Evolutionary conservation across 1,140 invertebrate genomes (phyloP).

Genomic region (Paramacrobiotus metropolitanus): DNA sequence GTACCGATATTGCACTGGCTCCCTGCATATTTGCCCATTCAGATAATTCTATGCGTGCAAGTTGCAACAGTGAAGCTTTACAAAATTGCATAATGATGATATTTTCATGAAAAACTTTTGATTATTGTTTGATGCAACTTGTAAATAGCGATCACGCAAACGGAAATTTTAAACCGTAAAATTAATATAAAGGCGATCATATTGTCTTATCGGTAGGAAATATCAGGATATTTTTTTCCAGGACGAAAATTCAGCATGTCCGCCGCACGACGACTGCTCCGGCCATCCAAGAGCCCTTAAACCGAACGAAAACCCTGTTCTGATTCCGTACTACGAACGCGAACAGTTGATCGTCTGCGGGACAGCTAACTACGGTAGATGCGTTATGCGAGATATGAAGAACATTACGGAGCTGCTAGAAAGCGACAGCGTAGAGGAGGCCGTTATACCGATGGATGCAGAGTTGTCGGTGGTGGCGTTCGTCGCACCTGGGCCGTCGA

Average conservation of each 20-base stretch:
- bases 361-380: slow-evolving; percentile 62
- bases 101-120: no score
- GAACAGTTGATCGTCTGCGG: slow-evolving; percentile 80
- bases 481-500: slow-evolving; percentile 77
- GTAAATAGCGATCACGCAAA: no score
- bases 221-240: no score
- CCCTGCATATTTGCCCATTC: no score
- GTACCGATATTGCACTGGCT: no score
- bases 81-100: no score
- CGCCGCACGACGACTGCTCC: slow-evolving; percentile 35
- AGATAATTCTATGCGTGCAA: no score
- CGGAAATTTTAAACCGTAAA: no score
- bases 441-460: slow-evolving; percentile 80
- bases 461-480: slow-evolving; percentile 85
- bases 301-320: slow-evolving; percentile 80
- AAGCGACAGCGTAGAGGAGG: slow-evolving; percentile 39
- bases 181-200: no score
- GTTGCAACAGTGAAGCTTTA: no score
- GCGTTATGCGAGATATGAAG: slow-evolving; percentile 58
- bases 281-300: slow-evolving; percentile 42
- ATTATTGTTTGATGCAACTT: no score
- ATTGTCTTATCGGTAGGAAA: no score
- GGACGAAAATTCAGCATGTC: slow-evolving; percentile 66
- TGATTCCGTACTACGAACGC: slow-evolving; percentile 75
- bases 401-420: slow-evolving; percentile 58